Base-by-base conservation (phyloP, 2,888 invertebrate genomes). In the Schizotus pectinicornis region DNA sequence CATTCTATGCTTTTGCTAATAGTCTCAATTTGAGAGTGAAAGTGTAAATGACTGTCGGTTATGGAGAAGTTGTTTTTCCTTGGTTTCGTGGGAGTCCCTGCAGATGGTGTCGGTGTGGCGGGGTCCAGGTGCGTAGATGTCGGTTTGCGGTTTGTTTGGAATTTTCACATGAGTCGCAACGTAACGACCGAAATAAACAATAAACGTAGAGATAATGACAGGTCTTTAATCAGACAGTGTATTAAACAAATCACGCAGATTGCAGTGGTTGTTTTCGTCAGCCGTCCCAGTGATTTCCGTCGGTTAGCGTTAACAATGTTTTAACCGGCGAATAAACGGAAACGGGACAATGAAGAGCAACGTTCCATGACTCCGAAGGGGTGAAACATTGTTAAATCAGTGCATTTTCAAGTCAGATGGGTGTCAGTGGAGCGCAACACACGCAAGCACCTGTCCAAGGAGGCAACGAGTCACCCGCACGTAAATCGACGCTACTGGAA, bases 321-420 rank as follows among this genome's bases (percentile, higher is more conserved):
- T 59, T 59, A 59, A 59, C 56, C 56, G 56, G 59, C 59, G 56
- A 56, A 37, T 72, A 72, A 73, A 72, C 74, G 74, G 74, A 75
- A 74, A 67, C 71, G 61, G 65, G 68, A 74, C 74, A 75, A 75
- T 69, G 72, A 71, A 43, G 67, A 63, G 64, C 71, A 70, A 64
- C 69, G 72, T 71, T 73, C 71, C 75, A 70, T 74, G 71, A 75
- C 74, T 68, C 61, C 62, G 51, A 63, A 61, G 70, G 68, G 72
- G 72, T 67, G 68, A 70, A 69, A 70, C 66, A 68, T 67, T 69
- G 69, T 69, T 68, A 70, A 69, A 71, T 71, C 70, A 69, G 63
- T 62, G 62, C 57, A 62, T 59, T 65, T 65, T 66, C 58, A 61
- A 65, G 56, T 68, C 65, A 68, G 61, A 68, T 56, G 59, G 56